These are phyloP conservation scores for Hetaerina titia DNA, from an alignment of 2,888 invertebrate species.

Conservation along the genomic window DNA sequence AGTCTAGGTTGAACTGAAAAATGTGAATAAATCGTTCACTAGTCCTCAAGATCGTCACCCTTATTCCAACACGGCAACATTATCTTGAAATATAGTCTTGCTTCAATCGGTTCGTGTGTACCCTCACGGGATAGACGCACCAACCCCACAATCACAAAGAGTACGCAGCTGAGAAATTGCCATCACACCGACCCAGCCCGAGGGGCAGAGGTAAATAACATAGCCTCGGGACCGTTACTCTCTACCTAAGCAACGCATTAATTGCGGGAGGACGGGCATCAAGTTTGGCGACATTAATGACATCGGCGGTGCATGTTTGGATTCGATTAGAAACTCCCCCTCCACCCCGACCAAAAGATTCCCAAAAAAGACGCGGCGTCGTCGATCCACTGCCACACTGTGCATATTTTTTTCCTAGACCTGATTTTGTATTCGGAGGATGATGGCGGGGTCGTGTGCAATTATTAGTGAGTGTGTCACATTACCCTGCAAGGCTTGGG, in stretches of 20 bases:
- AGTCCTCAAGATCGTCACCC: too few species aligned
- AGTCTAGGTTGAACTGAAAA: too few species aligned
- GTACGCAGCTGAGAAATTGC: too few species aligned
- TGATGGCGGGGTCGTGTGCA: background rate
- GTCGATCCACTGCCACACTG: background rate
- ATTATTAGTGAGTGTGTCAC: background rate
- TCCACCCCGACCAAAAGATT: background rate
- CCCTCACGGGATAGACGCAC: too few species aligned
- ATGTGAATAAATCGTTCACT: too few species aligned
- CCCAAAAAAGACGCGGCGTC: background rate
- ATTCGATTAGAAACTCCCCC: background rate
- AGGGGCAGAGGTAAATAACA: too few species aligned
- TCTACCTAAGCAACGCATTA: background rate
- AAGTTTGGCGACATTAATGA: background rate
- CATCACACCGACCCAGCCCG: too few species aligned
- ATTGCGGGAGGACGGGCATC: background rate
- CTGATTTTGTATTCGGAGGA: background rate
- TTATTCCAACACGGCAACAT: too few species aligned
- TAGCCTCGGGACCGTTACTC: background rate
- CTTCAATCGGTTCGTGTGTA: too few species aligned
- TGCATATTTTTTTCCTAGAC: background rate
- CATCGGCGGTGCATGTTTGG: background rate
- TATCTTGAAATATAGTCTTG: too few species aligned
- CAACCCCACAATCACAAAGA: too few species aligned
- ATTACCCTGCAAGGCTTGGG: background rate